These are phyloP conservation scores for Ormyrus rosae DNA, from an alignment of 2,888 invertebrate genomes.

Conservation along the genomic window DNA sequence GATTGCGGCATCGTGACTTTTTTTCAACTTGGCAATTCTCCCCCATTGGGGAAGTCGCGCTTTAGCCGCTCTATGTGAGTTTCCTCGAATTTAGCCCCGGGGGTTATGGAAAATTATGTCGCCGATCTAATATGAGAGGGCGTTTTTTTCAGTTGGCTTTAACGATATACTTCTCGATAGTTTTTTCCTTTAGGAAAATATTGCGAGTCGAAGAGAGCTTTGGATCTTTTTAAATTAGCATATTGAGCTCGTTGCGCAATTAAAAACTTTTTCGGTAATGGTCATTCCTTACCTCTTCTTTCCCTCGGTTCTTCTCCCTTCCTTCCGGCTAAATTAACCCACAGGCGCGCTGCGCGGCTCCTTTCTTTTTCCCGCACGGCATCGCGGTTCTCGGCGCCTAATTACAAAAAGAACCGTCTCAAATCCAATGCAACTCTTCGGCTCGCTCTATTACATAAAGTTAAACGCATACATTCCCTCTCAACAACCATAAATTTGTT, in stretches of 20 bases:
- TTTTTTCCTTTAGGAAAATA: too few relatives aligned
- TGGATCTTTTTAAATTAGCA: too few relatives aligned
- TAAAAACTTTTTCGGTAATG: conserved; percentile 27
- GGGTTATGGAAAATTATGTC: too few relatives aligned
- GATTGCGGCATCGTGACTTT: background rate
- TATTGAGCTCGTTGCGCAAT: conserved; percentile 12
- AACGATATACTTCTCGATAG: too few relatives aligned
- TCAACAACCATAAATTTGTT: conserved; percentile 53
- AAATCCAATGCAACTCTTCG: conserved; percentile 4
- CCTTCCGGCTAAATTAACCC: conserved; percentile 14
- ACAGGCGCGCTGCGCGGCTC: background rate
- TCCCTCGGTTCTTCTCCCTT: background rate
- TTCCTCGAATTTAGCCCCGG: too few relatives aligned
- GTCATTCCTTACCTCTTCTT: background rate
- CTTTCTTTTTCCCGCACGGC: background rate
- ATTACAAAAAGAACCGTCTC: conserved; percentile 46
- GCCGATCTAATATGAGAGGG: too few relatives aligned
- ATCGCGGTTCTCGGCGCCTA: background rate
- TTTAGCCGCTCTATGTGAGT: too few relatives aligned
- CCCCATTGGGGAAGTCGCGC: too few relatives aligned
- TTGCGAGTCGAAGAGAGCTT: too few relatives aligned
- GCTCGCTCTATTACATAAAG: conserved; percentile 47
- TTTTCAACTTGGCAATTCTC: too few relatives aligned
- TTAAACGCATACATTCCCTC: conserved; percentile 47
- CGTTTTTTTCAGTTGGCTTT: too few relatives aligned